Base-by-base conservation (phyloP, 2,888 invertebrate genomes). In the Imbricaverruca yamaguchii region DNA sequence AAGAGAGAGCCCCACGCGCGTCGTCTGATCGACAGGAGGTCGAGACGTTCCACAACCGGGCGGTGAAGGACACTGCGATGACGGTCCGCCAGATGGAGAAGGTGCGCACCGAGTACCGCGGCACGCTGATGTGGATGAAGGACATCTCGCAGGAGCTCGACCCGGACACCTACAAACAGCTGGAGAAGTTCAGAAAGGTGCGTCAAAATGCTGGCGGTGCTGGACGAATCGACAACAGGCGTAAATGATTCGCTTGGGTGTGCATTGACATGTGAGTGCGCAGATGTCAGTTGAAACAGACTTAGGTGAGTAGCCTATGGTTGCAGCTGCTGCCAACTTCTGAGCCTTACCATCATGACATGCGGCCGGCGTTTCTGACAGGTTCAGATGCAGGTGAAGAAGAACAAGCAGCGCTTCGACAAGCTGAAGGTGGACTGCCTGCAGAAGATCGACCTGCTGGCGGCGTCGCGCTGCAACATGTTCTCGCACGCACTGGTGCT, bases 391-490 rank as follows among this genome's bases (percentile, higher is more conserved):
- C 89, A 89, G 59, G 90, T 91, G 9, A 89, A 90, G 83, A 89
- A 88, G 83, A 91, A 91, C 82, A 99, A 99, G 89, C 91, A 91
- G 67, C 89, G 92, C 84, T 98, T 99, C 89, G 99, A 99, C 88
- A 92, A 94, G 85, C 90, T 96, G 82, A 97, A 98, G 85, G 89
- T 97, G 85, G 98, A 98, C 87, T 96, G 96, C 83, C 90, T 99
- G 85, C 98, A 99, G 89, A 99, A 99, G 91, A 96, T 99, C 84
- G 99, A 99, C 87, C 89, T 99, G n/a, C 88, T 99, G 83, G 97
- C 97, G 9, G 98, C 98, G 61, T 97, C 98, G 53, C 91, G 98
- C 83, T 98, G 98, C 87, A 98, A 98, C 88, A 96, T 99, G 95
- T 97, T 98, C 87, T 98, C 97, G 0, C 97, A 98, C 88, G 96